A percentile compares a stretch with the other conserved stretches of the same genome.
Evolutionary conservation across 2,113 vertebrate species (phyloP).

Genomic region (Oryzias celebensis): DNA sequence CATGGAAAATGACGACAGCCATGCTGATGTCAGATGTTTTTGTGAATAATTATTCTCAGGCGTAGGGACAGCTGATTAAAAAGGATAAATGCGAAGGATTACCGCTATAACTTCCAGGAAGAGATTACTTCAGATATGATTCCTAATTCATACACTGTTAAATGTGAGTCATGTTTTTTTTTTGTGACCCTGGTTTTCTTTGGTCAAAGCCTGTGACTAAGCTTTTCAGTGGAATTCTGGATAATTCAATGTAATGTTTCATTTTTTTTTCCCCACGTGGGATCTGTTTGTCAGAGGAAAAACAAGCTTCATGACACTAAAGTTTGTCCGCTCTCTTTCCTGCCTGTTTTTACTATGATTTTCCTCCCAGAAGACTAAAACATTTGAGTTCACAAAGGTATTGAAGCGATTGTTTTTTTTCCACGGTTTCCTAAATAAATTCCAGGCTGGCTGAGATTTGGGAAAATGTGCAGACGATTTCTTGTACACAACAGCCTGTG

Average conservation of each 20-base stretch:
- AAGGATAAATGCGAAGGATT: constrained; percentile 40
- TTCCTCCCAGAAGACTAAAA: constrained; percentile 11
- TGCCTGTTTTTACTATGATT: not conserved
- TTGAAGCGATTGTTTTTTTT: not conserved
- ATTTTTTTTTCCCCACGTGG: constrained; percentile 6
- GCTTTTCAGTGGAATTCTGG: constrained; percentile 25
- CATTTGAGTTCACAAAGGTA: not conserved
- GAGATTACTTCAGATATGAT: constrained; percentile 15
- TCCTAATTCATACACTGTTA: not conserved
- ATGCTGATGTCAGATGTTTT: constrained; percentile 14
- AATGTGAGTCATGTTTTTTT: constrained; percentile 23
- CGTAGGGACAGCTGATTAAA: constrained; percentile 28
- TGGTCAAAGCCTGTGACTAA: constrained; percentile 37
- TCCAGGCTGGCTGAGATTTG: constrained; percentile 12
- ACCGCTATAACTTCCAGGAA: constrained; percentile 31
- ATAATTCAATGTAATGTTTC: constrained; percentile 24
- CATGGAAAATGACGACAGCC: not conserved
- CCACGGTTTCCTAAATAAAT: not conserved
- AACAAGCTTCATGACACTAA: constrained; percentile 42
- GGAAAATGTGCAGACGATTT: constrained; percentile 14
- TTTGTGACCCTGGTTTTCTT: constrained; percentile 26
- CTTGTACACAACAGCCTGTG: constrained; percentile 17
- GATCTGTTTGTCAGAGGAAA: constrained; percentile 23
- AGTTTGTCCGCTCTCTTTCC: constrained; percentile 22
- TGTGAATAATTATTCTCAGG: constrained; percentile 37